Percentiles rank a stretch among this genome's conserved stretches.
Evolutionary conservation across 2,888 invertebrate genomes (phyloP).

Genomic region (Noctua pronuba): DNA sequence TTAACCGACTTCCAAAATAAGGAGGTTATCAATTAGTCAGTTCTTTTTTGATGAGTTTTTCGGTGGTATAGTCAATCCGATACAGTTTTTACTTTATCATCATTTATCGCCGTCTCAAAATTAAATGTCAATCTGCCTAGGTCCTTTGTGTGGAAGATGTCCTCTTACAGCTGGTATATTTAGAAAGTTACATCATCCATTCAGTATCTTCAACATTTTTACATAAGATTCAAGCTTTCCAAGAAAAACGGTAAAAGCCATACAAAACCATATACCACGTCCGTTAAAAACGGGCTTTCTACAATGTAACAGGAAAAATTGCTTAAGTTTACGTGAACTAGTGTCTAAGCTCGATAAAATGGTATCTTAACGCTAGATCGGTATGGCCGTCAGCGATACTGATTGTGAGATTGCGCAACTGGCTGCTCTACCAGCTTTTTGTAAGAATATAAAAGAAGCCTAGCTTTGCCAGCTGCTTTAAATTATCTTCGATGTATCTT

Average conservation of each 20-base stretch:
- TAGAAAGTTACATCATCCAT: too few relatives aligned
- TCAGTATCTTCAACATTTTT: constrained; percentile 1
- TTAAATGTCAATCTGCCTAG: neutral
- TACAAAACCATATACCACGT: constrained; percentile 36
- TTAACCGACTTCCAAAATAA: too few relatives aligned
- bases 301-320: constrained; percentile 61
- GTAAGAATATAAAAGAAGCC: constrained; percentile 9
- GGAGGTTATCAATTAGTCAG: too few relatives aligned
- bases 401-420: constrained; percentile 72
- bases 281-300: constrained; percentile 45
- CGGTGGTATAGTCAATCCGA: neutral
- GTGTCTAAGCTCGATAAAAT: constrained; percentile 68
- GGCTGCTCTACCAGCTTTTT: constrained; percentile 63
- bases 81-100: neutral
- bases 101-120: neutral
- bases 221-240: constrained; percentile 20
- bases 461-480: constrained; percentile 12
- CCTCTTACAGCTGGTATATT: neutral
- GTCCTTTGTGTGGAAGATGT: neutral
- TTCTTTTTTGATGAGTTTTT: neutral
- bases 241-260: constrained; percentile 27
- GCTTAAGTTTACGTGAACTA: constrained; percentile 67
- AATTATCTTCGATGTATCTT: constrained; percentile 24
- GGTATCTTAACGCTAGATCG: constrained; percentile 69
- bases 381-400: constrained; percentile 71